Evolutionary conservation across 2,113 vertebrate species (phyloP).

Genomic region (Cephalopholis sonnerati): DNA sequence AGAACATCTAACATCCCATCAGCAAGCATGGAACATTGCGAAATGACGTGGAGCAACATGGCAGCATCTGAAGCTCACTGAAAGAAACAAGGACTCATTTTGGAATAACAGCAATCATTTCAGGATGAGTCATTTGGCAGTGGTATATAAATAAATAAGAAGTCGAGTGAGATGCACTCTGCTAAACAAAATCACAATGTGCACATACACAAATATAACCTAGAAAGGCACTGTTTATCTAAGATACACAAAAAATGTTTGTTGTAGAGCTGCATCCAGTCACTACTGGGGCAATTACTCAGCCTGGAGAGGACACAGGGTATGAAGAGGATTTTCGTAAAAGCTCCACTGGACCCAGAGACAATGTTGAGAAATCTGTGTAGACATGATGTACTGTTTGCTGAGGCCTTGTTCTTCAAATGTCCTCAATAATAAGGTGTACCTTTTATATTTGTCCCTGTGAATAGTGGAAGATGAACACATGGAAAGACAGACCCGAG

Average conservation of each 20-base stretch:
- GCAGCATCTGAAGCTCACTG: neutral
- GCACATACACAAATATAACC: neutral
- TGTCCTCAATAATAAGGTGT: neutral
- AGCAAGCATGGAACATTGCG: slow-evolving; percentile 3
- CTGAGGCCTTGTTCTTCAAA: neutral
- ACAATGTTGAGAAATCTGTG: neutral
- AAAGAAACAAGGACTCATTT: slow-evolving; percentile 6
- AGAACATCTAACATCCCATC: slow-evolving; percentile 29
- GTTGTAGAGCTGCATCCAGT: neutral
- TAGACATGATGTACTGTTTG: neutral
- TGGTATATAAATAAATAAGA: neutral
- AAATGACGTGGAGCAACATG: slow-evolving; percentile 4
- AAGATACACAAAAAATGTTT: slow-evolving; percentile 17
- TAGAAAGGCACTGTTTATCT: neutral
- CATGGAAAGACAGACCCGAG: slow-evolving; percentile 5
- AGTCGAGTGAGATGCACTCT: neutral
- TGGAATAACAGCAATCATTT: neutral
- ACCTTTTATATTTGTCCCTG: neutral
- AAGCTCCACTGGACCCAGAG: neutral
- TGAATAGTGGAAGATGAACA: slow-evolving; percentile 4
- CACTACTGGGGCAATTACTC: neutral
- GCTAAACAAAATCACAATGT: slow-evolving; percentile 10
- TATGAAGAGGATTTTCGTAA: slow-evolving; percentile 3
- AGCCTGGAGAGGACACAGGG: neutral
- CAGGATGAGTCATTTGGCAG: slow-evolving; percentile 31